Base-by-base conservation (phyloP, 37 sponge, comb jelly and placozoan species). In the Agelas oroides region DNA sequence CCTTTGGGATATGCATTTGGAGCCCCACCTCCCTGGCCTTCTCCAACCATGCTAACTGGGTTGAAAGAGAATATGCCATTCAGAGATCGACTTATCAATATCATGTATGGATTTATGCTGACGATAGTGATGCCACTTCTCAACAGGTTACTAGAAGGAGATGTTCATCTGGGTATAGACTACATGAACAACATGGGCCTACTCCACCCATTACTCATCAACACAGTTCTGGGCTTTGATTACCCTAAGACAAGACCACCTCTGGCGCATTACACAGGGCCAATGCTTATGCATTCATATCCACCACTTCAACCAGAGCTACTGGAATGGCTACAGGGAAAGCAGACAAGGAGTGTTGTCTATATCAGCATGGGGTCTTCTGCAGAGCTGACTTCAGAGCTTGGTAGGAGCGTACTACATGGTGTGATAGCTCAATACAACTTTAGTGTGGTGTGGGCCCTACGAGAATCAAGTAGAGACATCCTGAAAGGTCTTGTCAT, bases 351-450 rank as follows among this genome's bases (percentile, higher is more conserved):
- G 46, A 39, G 46, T 34, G 70, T 80, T 16, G 65, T 80, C 17
- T 65, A 67, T 33, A 80, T 80, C 53, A 80, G 81, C 34, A 80
- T 80, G 81, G 81, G 81, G 23, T 38, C 81, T 21, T 31, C 57
- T 24, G 81, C 70, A 8, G 70, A 69, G 27, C 12, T 80, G 35
- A 69, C 70, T 21, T 15, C 55, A 20, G 11, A 80, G 16, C 11
- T 41, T 11, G 81, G 59, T 31, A 38, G 35, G 25, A 57, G 46
- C 13, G 13, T 80, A 27, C 30, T 75, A 17, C 13, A 55, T 17
- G 76, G 76, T 56, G 21, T 78, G 18, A n/a, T n/a, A n/a, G n/a
- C n/a, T n/a, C 53, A 41, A 46, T 11, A 11, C 25, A 67, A 68
- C 55, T 80, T 68, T 70, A 53, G 58, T 61, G 56, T 80, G 8